Conservation (phyloP, 2,113 vertebrate species). For the Pterocles orientalis region DNA sequence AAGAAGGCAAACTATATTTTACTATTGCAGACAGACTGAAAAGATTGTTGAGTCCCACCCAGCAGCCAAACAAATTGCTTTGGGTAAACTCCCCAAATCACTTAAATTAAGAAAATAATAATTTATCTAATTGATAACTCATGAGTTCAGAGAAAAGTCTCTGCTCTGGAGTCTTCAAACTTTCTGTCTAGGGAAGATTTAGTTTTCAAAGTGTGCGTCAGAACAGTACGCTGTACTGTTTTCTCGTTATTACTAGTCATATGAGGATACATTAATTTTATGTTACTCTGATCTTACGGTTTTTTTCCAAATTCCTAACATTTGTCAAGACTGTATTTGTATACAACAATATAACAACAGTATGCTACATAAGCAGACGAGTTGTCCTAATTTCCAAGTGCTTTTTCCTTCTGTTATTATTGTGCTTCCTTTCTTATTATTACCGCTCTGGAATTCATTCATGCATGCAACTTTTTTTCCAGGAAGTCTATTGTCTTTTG, state of each 20-base stretch:
- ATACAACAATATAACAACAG: neutral
- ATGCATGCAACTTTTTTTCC: neutral
- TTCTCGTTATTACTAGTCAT: neutral
- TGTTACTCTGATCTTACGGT: neutral
- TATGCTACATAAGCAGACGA: neutral
- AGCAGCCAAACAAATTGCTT: neutral
- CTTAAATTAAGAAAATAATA: neutral
- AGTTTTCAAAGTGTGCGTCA: neutral
- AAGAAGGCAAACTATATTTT: neutral
- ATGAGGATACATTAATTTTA: neutral
- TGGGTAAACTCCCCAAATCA: neutral
- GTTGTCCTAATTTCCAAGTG: neutral
- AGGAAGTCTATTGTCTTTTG: neutral
- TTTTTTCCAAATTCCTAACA: neutral
- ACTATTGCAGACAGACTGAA: neutral
- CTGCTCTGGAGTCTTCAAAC: neutral
- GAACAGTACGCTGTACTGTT: neutral
- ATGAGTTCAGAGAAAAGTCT: neutral
- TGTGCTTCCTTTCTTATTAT: neutral
- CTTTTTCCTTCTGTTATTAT: neutral
- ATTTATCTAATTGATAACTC: neutral
- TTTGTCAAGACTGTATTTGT: neutral
- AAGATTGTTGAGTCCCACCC: neutral
- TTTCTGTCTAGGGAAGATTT: neutral
- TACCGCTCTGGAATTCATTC: neutral